Base-by-base conservation (phyloP, 2,888 invertebrate species). In the Eucera pruinosa region DNA sequence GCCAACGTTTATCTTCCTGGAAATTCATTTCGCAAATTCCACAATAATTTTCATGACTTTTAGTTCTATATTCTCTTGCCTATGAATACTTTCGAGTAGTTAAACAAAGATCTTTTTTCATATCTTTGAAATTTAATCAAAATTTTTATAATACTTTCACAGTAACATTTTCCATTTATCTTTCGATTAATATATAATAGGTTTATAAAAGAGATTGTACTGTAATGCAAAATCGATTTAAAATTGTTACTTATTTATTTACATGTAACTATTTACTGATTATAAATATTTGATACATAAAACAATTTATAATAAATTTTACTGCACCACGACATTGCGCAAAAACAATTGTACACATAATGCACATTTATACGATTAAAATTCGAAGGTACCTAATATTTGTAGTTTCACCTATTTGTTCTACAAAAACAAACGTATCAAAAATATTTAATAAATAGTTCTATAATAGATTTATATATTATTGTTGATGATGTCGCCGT, bases 1-100 rank as follows among this genome's bases (percentile, higher is more conserved):
- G 25, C 71, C 81, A 75, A 76, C 65, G 23, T n/a, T n/a, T n/a
- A 36, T 60, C 30, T 50, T 47, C 39, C 9, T 20, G 15, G 1
- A 33, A 20, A 11, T 9, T 27, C 0, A 30, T 47, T 27, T 4
- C 4, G 18, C 25, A 0, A 55, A n/a, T 15, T 7, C 11, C 0
- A 15, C 15, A 39, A 23, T 39, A 48, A 15, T 66, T 39, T 13
- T 5, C 2, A 11, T 55, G 47, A 1, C 30, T 47, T 23, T n/a
- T 30, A 13, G 11, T 18, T 18, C 15, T n/a, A 48, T 23, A 41
- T 13, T 23, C 11, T 36, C 11, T 9, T 36, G 7, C 36, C 30
- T 30, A 30, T 30, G 6, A 30, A 30, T 6, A 30, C 6, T 30
- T 30, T 30, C 30, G 30, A 5, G 4, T 30, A 30, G 2, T 30